Evolutionary conservation across 2,113 vertebrate genomes (phyloP), one percentile per base, ranked within the genome.

Genomic region (Forbesichthys agassizii): DNA sequence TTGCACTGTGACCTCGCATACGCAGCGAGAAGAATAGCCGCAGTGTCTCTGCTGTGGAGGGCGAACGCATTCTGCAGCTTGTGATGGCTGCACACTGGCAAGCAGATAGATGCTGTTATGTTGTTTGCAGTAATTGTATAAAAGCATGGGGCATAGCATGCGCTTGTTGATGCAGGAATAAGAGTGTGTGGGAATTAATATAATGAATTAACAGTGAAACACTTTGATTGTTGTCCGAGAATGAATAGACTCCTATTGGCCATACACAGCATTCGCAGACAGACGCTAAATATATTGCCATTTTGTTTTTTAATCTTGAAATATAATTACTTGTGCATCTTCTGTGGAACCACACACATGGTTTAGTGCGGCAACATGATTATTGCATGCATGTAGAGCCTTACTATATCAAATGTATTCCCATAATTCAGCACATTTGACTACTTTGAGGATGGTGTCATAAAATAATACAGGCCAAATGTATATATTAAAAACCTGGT

Each of bases 1-100:
- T 88, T 88, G 78, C 73, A 78, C 62, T 62, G 10, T 78, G 84
- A 85, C 78, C 82, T 81, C 68, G 0, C 20, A n/a, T 56, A 56
- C 33, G 68, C 64, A 65, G 51, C 61, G 56, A 52, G 57, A 42
- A 42, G 36, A 42, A 42, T 42, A 42, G 36, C 5, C 7, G 4
- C 5, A 42, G 36, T 42, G 36, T 5, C 36, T 42, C 5, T 42
- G 36, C 36, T 42, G 36, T 27, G 27, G 27, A 27, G 27, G 27
- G 27, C 27, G 27, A 27, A 27, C 27, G 2, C 27, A 27, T 27
- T 27, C 27, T 27, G 2, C 27, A 27, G 27, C 27, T 27, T 42
- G 36, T 42, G 36, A 42, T 42, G 36, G 7, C 5, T 42, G 4
- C 36, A 42, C 7, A 42, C 5, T 42, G 36, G 36, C 36, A 6